phyloP scores from a whole-genome alignment of 2,797 vertebrate species.

The Thalassophryne amazonica region DNA sequence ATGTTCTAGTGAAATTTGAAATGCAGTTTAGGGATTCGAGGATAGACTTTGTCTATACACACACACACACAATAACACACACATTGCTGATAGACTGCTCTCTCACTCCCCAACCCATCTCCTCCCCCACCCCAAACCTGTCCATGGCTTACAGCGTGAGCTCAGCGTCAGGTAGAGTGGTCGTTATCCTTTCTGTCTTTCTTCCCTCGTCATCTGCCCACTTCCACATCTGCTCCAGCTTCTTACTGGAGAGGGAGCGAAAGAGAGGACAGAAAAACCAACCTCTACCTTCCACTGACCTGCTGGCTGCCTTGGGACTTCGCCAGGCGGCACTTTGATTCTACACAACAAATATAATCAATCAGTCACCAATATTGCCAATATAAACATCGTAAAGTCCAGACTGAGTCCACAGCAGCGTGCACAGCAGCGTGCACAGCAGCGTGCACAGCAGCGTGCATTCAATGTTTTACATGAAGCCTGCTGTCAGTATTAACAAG shows the following conservation, averaged over 20 bases:
- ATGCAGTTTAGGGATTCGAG: too few relatives aligned
- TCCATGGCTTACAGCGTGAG: slow-evolving; percentile 88
- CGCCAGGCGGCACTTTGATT: slow-evolving; percentile 37
- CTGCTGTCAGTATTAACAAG: neutral
- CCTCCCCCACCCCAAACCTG: slow-evolving; percentile 31
- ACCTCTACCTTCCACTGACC: slow-evolving; percentile 28
- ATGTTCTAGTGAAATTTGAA: too few relatives aligned
- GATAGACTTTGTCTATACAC: slow-evolving; percentile 16
- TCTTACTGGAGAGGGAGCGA: slow-evolving; percentile 30
- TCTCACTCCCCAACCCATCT: slow-evolving; percentile 43
- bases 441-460: too few relatives aligned
- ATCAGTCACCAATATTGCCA: slow-evolving; percentile 3
- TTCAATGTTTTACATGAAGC: neutral
- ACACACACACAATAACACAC: slow-evolving; percentile 35
- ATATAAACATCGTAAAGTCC: neutral
- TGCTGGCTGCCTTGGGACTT: slow-evolving; percentile 57
- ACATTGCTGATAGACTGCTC: slow-evolving; percentile 60
- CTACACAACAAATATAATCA: slow-evolving; percentile 14
- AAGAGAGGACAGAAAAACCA: slow-evolving; percentile 36
- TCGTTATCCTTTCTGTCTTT: slow-evolving; percentile 65
- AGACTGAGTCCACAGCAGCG: neutral
- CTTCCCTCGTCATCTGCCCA: slow-evolving; percentile 52
- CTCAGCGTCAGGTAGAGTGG: slow-evolving; percentile 99
- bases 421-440: too few relatives aligned
- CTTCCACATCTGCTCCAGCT: slow-evolving; percentile 20